Percentiles rank a stretch among this genome's conserved stretches.
Evolutionary conservation across 2,113 vertebrate species (phyloP).

Genomic region (Hemichromis elongatus): DNA sequence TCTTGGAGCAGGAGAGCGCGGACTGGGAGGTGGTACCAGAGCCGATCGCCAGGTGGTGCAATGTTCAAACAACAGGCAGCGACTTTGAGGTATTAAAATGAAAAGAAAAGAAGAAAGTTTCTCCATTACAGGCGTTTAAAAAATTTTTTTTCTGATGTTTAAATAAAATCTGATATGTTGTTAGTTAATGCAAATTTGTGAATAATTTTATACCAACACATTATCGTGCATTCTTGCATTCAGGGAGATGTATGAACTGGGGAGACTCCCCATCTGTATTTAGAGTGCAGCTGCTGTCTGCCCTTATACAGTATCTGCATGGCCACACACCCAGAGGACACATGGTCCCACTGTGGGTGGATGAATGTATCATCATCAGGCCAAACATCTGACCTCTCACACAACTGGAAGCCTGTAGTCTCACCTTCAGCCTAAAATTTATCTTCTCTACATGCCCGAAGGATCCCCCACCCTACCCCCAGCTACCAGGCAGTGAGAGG

Average conservation of each 20-base stretch:
- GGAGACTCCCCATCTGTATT: slow-evolving; percentile 38
- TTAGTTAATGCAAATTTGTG: not conserved
- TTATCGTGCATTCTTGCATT: not conserved
- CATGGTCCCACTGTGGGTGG: slow-evolving; percentile 28
- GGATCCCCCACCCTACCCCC: not conserved
- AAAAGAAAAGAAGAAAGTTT: not conserved
- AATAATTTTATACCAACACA: not conserved
- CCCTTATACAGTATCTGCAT: slow-evolving; percentile 8
- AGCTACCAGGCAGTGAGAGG: not conserved
- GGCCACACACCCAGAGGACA: slow-evolving; percentile 23
- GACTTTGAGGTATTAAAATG: slow-evolving; percentile 81
- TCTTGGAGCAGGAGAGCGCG: slow-evolving; percentile 77
- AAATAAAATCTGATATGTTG: not conserved
- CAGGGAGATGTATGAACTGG: not conserved
- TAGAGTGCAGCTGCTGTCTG: slow-evolving; percentile 60
- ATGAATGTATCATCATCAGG: slow-evolving; percentile 29
- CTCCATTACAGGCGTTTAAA: not conserved
- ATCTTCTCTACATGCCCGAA: not conserved
- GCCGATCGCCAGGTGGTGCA: slow-evolving; percentile 94
- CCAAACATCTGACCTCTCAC: not conserved
- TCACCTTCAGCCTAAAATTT: not conserved
- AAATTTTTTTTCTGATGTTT: not conserved
- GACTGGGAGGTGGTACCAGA: slow-evolving; percentile 94
- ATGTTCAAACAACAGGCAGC: slow-evolving; percentile 76
- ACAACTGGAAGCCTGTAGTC: not conserved